Base-by-base conservation (phyloP, 92 coral and sea anemone genomes). In the Epizoanthus stellaris region DNA sequence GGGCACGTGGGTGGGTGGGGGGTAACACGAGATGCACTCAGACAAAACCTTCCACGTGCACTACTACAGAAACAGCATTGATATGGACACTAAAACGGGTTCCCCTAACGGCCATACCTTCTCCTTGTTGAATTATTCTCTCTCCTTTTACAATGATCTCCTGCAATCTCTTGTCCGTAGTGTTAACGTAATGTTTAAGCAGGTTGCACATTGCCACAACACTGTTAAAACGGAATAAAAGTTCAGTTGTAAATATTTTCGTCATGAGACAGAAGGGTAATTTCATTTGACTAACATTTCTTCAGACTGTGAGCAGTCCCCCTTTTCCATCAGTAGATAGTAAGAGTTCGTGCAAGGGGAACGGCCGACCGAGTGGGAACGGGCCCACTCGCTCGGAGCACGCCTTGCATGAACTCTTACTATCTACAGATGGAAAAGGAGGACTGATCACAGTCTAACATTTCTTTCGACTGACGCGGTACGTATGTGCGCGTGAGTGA, bases 121-220 rank as follows among this genome's bases (percentile, higher is more conserved):
- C 95, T 66, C 91, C 96, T 69, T 91, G 93, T 6, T 80, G 87
- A 67, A 87, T 88, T 73, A 87, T 64, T 75, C 99, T 87, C 54
- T 96, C 99, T 84, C 99, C 99, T 85, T 90, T 93, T 4, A 96
- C 98, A 1, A 96, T 89, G 67, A 96, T 87, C 67, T 90, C 87
- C 43, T 88, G 95, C 1, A 96, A 92, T 86, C 98, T 96, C 76
- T 95, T 94, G 73, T 96, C 99, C 63, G 95, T 96, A 56, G 94
- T 94, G 82, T 92, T 91, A 9, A 96, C 91, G 70, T 93, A 94
- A 73, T 91, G 93, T 81, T 96, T 92, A 52, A 96, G 95, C 39
- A 96, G 85, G 74, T 91, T 96, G 54, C 99, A 94, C 82, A 96
- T 90, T 16, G 99, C 94, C 70, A 96, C 72, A 58, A 95, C 90